Evolutionary conservation across 2,888 invertebrate species (phyloP), one percentile per base, ranked within the genome.

Genomic region (Plusia festucae): DNA sequence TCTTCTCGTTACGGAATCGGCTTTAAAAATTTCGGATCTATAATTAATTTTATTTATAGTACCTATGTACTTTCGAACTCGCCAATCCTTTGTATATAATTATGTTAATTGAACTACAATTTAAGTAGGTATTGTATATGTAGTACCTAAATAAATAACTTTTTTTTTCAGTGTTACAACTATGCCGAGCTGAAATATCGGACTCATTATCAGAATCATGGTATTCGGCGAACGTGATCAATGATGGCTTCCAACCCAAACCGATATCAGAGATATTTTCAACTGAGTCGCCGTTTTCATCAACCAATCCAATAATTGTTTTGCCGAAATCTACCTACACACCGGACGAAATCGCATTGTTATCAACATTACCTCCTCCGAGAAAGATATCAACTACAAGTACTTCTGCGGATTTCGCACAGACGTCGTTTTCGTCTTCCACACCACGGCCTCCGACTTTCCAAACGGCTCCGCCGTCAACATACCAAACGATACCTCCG

Each of bases 141-240:
- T n/a, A n/a, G n/a, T 60, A 40, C 27, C n/a, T 7, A 15, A 30
- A 30, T 30, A 30, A 7, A 9, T 4, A 7, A 32, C 59, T 60
- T 68, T 68, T 57, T 65, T 44, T 92, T 93, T 34, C 93, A 95
- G 94, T 94, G 87, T 88, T 94, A 88, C 91, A 93, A 90, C 88
- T 91, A 87, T 91, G 93, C 85, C 89, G 88, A 90, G 92, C 92
- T 73, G 89, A 92, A 84, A 86, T 88, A 83, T 81, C 86, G 24
- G 85, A 87, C 64, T 83, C 87, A 56, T 63, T 83, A 70, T 85
- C 89, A 72, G 90, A 90, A 80, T 69, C 84, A 53, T 95, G 94
- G 94, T 93, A 90, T 83, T 89, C 93, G 51, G 93, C 93, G 51
- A 94, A 94, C 79, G 86, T 89, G 18, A 90, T 94, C 79, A 93